Conservation (phyloP, 2,113 vertebrate genomes). For the Rhineura floridana region DNA sequence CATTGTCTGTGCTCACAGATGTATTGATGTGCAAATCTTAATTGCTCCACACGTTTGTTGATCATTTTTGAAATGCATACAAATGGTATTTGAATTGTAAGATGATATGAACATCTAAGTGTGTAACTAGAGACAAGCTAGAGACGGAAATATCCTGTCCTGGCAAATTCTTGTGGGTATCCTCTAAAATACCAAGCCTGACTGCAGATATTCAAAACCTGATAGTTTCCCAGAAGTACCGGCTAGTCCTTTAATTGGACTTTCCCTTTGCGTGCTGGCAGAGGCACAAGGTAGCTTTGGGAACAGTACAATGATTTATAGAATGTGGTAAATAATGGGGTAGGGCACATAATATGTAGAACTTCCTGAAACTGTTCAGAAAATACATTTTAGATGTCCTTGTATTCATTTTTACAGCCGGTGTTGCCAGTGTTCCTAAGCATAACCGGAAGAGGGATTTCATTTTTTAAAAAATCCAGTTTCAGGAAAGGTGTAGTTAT, state of each 20-base stretch:
- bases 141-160: constrained; percentile 62
- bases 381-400: background rate
- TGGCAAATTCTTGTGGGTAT: constrained; percentile 63
- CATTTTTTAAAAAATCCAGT: background rate
- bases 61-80: constrained; percentile 67
- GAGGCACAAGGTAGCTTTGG: constrained; percentile 16
- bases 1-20: constrained; percentile 11
- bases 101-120: constrained; percentile 57
- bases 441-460: background rate
- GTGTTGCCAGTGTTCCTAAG: background rate
- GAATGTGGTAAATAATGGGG: constrained; percentile 22
- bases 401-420: background rate
- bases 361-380: background rate
- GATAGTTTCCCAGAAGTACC: constrained; percentile 49
- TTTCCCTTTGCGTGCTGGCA: constrained; percentile 39
- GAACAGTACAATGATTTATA: constrained; percentile 6
- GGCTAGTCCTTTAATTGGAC: constrained; percentile 30
- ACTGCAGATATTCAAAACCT: constrained; percentile 42
- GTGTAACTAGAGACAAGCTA: constrained; percentile 60
- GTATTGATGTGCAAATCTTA: background rate
- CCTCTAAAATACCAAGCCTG: constrained; percentile 55
- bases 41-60: constrained; percentile 41
- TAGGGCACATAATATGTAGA: constrained; percentile 1
- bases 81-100: constrained; percentile 51
- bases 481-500: background rate